Evolutionary conservation across 2,888 invertebrate genomes (phyloP), one percentile per base, ranked within the genome.

Genomic region (Trachelus iudaicus): DNA sequence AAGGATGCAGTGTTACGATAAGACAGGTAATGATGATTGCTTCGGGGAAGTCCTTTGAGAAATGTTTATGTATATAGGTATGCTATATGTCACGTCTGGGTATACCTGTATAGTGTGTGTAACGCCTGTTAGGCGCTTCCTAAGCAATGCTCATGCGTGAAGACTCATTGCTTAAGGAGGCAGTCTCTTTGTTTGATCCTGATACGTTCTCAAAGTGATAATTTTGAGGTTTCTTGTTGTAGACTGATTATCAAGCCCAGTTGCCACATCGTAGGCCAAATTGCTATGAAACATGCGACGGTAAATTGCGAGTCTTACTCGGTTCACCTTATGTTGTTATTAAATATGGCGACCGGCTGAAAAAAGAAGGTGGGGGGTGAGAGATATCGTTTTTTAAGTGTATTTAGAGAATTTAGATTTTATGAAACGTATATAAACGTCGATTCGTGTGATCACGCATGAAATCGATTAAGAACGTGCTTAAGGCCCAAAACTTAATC

Each of bases 1-100:
- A 80, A 78, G 12, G 71, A 40, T 31, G 71, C 69, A 33, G 37
- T 30, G 37, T 12, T 68, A 69, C 77, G 80, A 83, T 82, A 81
- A 82, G 77, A 73, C 78, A 73, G 79, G 79, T 86, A 84, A 87
- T 83, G 86, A 86, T 85, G 85, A 87, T 87, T 84, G 82, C 83
- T 87, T 86, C 85, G 86, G 23, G 79, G 84, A 85, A 86, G 34
- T 76, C 77, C 69, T 56, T 68, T 37, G 34, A 34, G n/a, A 71
- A 69, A 69, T 30, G 37, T 69, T 81, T 77, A 75, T 33, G 34
- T 11, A 40, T 74, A 69, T 73, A 37, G 56, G 31, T 23, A 33
- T 69, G 15, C 4, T 4, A 56, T 15, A 56, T 4, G n/a, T 37
- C 71, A 23, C 34, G 69, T 71, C 15, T 12, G 12, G 13, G 71